A percentile compares a stretch with the other conserved stretches of the same genome.
phyloP scores from a whole-genome alignment of 2,113 vertebrate genomes.

The Oxyura jamaicensis region DNA sequence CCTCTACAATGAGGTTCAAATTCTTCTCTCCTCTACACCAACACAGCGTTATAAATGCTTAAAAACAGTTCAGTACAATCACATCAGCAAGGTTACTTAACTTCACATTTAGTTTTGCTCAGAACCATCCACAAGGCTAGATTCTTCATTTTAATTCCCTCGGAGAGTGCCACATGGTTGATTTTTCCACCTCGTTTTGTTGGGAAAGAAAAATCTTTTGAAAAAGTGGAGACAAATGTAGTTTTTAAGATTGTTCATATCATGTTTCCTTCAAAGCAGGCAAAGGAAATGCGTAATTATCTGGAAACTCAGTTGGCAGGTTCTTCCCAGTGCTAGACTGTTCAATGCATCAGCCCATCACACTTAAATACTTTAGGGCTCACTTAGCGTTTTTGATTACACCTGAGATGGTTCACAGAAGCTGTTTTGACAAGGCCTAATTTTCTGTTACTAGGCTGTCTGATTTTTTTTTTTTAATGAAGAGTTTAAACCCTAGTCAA shows the following conservation, averaged over 20 bases:
- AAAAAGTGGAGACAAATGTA: neutral
- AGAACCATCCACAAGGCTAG: neutral
- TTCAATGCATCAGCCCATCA: neutral
- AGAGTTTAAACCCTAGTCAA: conserved; percentile 3
- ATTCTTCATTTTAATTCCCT: neutral
- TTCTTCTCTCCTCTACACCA: neutral
- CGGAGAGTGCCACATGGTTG: neutral
- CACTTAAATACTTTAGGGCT: neutral
- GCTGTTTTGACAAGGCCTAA: conserved; percentile 18
- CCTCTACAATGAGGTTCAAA: neutral
- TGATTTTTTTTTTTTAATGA: neutral
- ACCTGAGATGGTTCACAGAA: conserved; percentile 33
- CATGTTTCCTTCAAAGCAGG: neutral
- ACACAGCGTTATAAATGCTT: neutral
- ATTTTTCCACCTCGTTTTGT: conserved; percentile 9
- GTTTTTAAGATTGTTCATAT: neutral
- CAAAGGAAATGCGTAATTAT: conserved; percentile 10
- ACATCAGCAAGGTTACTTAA: neutral
- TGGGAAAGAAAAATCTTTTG: neutral
- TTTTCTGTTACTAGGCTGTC: conserved; percentile 25
- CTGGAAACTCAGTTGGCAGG: conserved; percentile 35
- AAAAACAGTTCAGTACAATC: neutral
- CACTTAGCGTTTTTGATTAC: neutral
- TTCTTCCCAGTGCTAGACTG: neutral
- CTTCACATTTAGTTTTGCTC: neutral